Conservation (phyloP, 2,113 vertebrate species). For the Colinus virginianus region DNA sequence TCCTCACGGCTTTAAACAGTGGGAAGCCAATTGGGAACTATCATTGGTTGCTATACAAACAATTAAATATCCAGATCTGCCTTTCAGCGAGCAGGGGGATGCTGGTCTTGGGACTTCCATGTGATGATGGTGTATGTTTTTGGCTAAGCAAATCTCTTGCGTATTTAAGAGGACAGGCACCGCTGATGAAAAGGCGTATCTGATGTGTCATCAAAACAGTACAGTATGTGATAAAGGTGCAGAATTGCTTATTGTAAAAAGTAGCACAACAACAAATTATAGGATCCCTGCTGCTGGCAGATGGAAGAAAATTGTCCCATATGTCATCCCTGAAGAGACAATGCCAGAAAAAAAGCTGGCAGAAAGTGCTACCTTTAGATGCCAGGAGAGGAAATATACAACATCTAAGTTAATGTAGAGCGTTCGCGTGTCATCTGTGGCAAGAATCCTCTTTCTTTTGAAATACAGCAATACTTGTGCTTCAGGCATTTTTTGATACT, state of each 20-base stretch:
- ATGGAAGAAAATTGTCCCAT: neutral
- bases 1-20: neutral
- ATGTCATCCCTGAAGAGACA: neutral
- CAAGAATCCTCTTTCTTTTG: neutral
- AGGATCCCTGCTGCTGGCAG: neutral
- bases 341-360: neutral
- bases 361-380: neutral
- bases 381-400: neutral
- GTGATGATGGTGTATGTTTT: neutral
- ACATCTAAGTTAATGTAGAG: neutral
- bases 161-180: neutral
- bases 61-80: neutral
- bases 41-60: neutral
- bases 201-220: neutral
- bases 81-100: neutral
- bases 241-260: neutral
- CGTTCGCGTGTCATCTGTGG: neutral
- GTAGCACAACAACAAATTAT: neutral
- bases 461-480: neutral
- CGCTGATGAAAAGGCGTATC: neutral
- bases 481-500: neutral
- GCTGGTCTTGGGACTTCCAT: neutral
- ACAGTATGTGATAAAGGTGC: neutral
- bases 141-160: neutral
- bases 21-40: neutral